These are phyloP conservation scores for Eupithecia tripunctaria DNA, from an alignment of 2,888 invertebrate species.

Conservation along the genomic window DNA sequence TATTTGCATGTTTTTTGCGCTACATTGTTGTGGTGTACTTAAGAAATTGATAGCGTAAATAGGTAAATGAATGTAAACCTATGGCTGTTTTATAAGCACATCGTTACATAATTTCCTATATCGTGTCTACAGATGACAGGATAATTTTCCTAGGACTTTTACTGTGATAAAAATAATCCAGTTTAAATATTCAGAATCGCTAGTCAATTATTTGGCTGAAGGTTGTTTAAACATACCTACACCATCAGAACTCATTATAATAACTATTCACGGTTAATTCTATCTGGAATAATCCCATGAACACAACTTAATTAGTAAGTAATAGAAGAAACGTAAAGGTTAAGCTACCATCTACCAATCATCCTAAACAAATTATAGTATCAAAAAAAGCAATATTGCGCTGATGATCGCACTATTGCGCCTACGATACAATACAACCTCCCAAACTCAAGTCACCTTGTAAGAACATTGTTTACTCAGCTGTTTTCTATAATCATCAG, in stretches of 20 bases:
- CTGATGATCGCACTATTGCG: neutral
- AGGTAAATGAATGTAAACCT: neutral
- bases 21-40: neutral
- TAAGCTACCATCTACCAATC: neutral
- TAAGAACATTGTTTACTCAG: neutral
- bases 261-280: no score
- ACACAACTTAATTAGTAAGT: neutral
- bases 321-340: neutral
- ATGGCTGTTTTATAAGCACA: neutral
- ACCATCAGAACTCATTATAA: no score
- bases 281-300: no score
- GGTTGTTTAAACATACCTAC: no score
- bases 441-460: neutral
- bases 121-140: no score
- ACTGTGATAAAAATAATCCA: no score
- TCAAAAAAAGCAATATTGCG: neutral
- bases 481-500: neutral
- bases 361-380: neutral
- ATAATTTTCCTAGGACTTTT: no score
- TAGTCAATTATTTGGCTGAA: neutral
- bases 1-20: neutral
- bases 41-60: neutral
- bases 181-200: no score
- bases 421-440: neutral
- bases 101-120: neutral